phyloP scores from a whole-genome alignment of 1,140 invertebrate species.

The Hypothenemus hampei region DNA sequence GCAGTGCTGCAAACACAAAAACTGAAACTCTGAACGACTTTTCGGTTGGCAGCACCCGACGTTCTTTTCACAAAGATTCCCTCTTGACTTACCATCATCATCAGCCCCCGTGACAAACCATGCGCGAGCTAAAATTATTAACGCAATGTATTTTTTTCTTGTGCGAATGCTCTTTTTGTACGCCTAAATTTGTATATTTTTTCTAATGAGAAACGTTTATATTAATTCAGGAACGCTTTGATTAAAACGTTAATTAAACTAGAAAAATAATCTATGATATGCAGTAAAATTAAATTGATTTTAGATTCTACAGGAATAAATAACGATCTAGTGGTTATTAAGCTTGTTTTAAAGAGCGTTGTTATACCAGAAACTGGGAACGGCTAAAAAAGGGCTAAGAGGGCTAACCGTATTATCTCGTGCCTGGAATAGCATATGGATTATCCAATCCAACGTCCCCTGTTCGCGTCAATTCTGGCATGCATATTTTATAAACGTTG shows the following conservation, averaged over 20 bases:
- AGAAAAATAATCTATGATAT: neutral
- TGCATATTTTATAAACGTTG: conserved; percentile 43
- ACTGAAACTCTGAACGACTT: conserved; percentile 25
- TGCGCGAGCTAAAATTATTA: conserved; percentile 28
- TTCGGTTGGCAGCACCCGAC: conserved; percentile 26
- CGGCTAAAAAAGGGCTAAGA: conserved; percentile 31
- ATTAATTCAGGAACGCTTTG: no score
- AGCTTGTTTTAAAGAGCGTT: neutral
- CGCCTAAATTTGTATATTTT: conserved; percentile 12
- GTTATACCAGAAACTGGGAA: conserved; percentile 1
- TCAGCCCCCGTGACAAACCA: conserved; percentile 17
- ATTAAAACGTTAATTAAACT: no score
- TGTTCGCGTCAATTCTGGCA: conserved; percentile 13
- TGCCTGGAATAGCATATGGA: conserved; percentile 33
- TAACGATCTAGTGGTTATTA: conserved; percentile 3
- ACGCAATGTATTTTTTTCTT: conserved; percentile 19
- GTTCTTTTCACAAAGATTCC: conserved; percentile 24
- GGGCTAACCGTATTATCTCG: conserved; percentile 37
- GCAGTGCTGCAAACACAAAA: conserved; percentile 25
- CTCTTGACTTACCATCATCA: conserved; percentile 22
- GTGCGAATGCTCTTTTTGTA: neutral
- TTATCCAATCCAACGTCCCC: conserved; percentile 29
- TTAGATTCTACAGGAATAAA: no score
- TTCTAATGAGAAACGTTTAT: conserved; percentile 18
- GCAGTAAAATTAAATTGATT: neutral